Evolutionary conservation across 2,113 vertebrate genomes (phyloP).

Genomic region (Rhizomys pruinosus): DNA sequence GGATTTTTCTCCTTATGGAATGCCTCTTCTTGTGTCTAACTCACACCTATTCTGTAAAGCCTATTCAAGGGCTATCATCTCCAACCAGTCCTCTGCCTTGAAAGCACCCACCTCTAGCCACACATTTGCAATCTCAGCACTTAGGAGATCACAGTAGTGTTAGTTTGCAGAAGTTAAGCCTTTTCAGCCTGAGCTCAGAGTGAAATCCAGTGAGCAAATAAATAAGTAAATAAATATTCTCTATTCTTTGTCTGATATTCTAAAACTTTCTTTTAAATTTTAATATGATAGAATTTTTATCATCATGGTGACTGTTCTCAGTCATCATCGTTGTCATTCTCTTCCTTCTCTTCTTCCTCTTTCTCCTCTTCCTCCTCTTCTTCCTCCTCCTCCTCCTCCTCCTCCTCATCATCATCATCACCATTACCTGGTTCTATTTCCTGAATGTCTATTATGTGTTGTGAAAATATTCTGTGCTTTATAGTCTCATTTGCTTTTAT

Average conservation of each 20-base stretch:
- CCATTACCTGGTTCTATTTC: background rate
- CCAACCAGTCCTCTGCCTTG: background rate
- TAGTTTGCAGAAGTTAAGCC: too few species aligned
- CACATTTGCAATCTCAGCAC: too few species aligned
- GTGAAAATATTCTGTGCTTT: background rate
- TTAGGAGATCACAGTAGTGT: too few species aligned
- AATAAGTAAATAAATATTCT: background rate
- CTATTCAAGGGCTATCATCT: background rate
- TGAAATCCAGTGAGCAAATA: background rate
- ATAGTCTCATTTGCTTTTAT: background rate
- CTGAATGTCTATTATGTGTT: background rate
- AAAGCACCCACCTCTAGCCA: background rate
- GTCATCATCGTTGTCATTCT: background rate
- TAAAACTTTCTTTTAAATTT: background rate
- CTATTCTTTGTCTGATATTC: background rate
- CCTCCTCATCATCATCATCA: background rate
- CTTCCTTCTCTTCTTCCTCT: background rate
- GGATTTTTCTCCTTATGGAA: background rate
- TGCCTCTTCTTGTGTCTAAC: background rate
- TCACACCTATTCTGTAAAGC: background rate
- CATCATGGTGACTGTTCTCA: background rate
- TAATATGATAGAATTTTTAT: background rate
- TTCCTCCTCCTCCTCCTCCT: background rate
- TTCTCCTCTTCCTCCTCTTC: too few species aligned
- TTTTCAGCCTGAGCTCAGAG: background rate